Percentiles rank a stretch among this genome's conserved stretches.
Conservation (phyloP, 1,140 invertebrate genomes). For the Drosophila lacertosa region DNA sequence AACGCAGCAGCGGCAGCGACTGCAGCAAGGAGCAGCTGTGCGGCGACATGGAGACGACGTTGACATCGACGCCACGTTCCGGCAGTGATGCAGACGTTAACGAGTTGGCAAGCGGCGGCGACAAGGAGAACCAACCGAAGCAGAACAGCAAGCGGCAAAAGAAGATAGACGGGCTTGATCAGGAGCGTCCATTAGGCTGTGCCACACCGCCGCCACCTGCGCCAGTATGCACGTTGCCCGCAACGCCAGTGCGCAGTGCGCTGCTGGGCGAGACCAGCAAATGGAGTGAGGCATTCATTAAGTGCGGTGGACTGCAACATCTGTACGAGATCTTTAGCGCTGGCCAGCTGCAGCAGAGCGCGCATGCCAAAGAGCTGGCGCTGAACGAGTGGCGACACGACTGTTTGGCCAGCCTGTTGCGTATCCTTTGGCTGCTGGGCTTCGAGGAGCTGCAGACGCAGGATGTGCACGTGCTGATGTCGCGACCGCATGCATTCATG, state of each 20-base stretch:
- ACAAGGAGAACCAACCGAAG: slow-evolving; percentile 75
- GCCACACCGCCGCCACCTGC: slow-evolving; percentile 48
- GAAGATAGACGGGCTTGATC: slow-evolving; percentile 56
- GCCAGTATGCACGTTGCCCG: slow-evolving; percentile 19
- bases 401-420: slow-evolving; percentile 93
- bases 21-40: slow-evolving; percentile 43
- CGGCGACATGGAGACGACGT: slow-evolving; percentile 43
- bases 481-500: slow-evolving; percentile 89
- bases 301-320: slow-evolving; percentile 93
- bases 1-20: slow-evolving; percentile 47
- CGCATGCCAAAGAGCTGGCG: slow-evolving; percentile 85
- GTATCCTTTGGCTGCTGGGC: slow-evolving; percentile 91
- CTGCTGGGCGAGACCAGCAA: slow-evolving; percentile 56
- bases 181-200: slow-evolving; percentile 56
- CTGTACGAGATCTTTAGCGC: slow-evolving; percentile 97
- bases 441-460: slow-evolving; percentile 87
- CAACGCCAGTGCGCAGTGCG: slow-evolving; percentile 14
- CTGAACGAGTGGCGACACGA: slow-evolving; percentile 97
- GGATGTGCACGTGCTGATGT: slow-evolving; percentile 88
- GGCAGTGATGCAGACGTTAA: slow-evolving; percentile 59
- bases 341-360: slow-evolving; percentile 87
- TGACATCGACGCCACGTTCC: slow-evolving; percentile 38
- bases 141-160: slow-evolving; percentile 71
- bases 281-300: slow-evolving; percentile 93
- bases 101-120: slow-evolving; percentile 56